Conservation (phyloP, 1,140 invertebrate species). For the Aphidius ervi region DNA sequence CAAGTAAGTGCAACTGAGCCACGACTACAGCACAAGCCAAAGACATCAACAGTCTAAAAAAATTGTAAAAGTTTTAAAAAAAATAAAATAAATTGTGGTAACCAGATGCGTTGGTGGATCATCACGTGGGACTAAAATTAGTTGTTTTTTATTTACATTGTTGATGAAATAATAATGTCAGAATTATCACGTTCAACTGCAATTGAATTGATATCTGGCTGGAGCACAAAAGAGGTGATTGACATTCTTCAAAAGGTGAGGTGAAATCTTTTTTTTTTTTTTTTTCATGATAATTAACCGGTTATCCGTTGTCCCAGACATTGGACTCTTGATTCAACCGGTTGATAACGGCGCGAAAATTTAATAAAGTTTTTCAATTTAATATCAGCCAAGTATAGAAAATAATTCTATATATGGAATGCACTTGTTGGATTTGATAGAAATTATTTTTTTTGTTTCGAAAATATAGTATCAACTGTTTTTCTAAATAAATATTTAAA, state of each 20-base stretch:
- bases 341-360: background rate
- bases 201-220: conserved; percentile 40
- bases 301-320: background rate
- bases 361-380: background rate
- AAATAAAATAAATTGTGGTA: background rate
- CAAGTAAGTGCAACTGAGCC: too few species aligned
- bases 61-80: too few species aligned
- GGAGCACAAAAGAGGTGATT: conserved; percentile 39
- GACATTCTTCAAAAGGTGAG: conserved; percentile 43
- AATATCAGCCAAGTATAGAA: background rate
- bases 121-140: conserved; percentile 6
- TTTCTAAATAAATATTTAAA: too few species aligned
- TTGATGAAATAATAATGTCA: conserved; percentile 32
- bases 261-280: conserved; percentile 16
- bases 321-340: background rate
- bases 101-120: conserved; percentile 37
- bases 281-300: background rate
- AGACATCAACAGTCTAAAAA: too few species aligned
- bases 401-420: background rate
- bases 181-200: conserved; percentile 28
- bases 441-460: background rate
- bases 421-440: background rate
- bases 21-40: too few species aligned
- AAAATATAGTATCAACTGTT: too few species aligned
- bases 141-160: conserved; percentile 14